Evolutionary conservation across 2,888 invertebrate genomes (phyloP).

Genomic region (Leucophenga montana): DNA sequence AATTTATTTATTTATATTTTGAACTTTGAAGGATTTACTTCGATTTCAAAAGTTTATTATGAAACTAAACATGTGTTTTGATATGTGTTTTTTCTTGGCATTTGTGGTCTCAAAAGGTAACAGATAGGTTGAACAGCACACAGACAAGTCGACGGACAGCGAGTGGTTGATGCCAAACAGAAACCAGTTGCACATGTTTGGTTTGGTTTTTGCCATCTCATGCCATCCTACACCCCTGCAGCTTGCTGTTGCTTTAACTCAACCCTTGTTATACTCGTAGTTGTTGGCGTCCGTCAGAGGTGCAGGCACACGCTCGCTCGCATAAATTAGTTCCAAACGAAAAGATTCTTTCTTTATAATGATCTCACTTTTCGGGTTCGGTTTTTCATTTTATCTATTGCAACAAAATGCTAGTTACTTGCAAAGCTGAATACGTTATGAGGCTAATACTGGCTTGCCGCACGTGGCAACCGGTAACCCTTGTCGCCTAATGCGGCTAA

Average conservation of each 20-base stretch:
- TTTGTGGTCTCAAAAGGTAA: background rate
- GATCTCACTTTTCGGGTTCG: slow-evolving; percentile 41
- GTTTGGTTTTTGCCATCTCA: background rate
- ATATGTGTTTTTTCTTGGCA: no score
- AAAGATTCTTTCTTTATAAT: slow-evolving; percentile 41
- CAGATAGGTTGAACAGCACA: background rate
- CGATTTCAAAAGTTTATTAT: background rate
- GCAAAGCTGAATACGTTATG: slow-evolving; percentile 9
- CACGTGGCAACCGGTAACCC: background rate
- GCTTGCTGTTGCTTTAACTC: background rate
- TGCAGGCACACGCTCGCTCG: slow-evolving; percentile 41
- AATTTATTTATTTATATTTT: no score
- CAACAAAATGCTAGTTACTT: slow-evolving; percentile 17
- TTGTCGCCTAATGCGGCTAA: slow-evolving; percentile 10
- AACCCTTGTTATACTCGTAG: background rate
- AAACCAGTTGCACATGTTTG: slow-evolving; percentile 27
- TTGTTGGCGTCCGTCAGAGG: background rate
- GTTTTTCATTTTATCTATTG: slow-evolving; percentile 16
- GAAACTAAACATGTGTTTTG: no score
- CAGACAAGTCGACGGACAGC: background rate
- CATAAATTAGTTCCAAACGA: slow-evolving; percentile 59
- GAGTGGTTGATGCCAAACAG: background rate
- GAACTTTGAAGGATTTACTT: background rate
- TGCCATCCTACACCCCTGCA: background rate
- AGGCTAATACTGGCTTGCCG: slow-evolving; percentile 12